A percentile compares a stretch with the other conserved stretches of the same genome.
phyloP scores from a whole-genome alignment of 2,888 invertebrate species.

The Cactoblastis cactorum region DNA sequence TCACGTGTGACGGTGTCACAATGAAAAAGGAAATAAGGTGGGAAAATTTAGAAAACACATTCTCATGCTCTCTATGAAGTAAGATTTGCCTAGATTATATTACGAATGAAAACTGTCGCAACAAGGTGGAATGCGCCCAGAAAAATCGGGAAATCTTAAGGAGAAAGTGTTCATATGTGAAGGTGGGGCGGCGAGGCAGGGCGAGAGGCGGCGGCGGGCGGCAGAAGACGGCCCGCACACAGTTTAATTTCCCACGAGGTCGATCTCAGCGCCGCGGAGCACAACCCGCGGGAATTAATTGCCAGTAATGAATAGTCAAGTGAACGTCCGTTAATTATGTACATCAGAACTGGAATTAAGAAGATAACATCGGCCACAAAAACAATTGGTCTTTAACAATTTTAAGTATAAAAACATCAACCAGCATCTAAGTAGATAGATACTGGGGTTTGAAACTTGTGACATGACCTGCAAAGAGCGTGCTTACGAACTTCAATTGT shows the following conservation, averaged over 20 bases:
- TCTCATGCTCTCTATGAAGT: not conserved
- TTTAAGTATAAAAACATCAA: not conserved
- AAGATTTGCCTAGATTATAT: conserved; percentile 1
- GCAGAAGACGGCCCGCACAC: conserved; percentile 73
- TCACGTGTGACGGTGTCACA: not conserved
- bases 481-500: conserved; percentile 27
- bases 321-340: conserved; percentile 76
- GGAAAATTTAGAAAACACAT: conserved; percentile 1
- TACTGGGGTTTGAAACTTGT: too few relatives aligned
- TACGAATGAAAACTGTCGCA: conserved; percentile 5
- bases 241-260: conserved; percentile 80
- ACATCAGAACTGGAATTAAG: conserved; percentile 37
- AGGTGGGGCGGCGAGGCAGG: conserved; percentile 45
- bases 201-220: conserved; percentile 48
- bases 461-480: conserved; percentile 15
- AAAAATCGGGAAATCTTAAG: conserved; percentile 63
- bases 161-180: conserved; percentile 74
- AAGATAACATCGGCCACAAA: conserved; percentile 23
- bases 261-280: conserved; percentile 76
- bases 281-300: conserved; percentile 78
- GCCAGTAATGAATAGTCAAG: conserved; percentile 79
- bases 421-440: not conserved
- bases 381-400: conserved; percentile 18
- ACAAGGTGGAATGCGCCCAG: conserved; percentile 32
- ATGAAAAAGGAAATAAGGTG: not conserved